Conservation (phyloP, 2,797 vertebrate species). For the Microctenopoma stevenorrisi region DNA sequence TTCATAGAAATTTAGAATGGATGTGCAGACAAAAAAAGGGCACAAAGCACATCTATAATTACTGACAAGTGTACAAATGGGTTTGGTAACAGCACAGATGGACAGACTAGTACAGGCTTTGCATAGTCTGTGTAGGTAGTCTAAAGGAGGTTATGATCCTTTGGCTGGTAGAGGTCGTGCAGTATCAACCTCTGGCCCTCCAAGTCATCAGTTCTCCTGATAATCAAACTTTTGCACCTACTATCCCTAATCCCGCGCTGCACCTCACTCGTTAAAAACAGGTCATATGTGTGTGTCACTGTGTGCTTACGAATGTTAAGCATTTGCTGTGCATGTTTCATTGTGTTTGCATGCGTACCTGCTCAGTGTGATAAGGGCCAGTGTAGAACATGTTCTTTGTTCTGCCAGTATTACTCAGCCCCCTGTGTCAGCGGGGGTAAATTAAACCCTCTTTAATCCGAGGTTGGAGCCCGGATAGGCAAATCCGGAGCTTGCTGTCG, state of each 20-base stretch:
- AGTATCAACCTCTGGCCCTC: constrained; percentile 28
- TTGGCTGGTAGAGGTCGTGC: constrained; percentile 32
- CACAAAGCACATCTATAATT: constrained; percentile 30
- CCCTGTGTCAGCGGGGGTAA: constrained; percentile 57
- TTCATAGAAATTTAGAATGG: constrained; percentile 24
- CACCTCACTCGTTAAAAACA: constrained; percentile 19
- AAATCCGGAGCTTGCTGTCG: constrained; percentile 46
- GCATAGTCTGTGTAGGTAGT: constrained; percentile 27
- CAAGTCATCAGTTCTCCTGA: constrained; percentile 29
- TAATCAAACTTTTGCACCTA: constrained; percentile 47
- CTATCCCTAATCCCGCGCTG: constrained; percentile 27
- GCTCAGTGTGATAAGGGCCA: constrained; percentile 69
- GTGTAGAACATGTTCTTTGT: constrained; percentile 61
- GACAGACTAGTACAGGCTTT: constrained; percentile 15
- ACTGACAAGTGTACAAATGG: constrained; percentile 21
- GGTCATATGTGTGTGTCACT: background rate
- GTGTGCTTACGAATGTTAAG: constrained; percentile 23
- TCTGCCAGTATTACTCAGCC: constrained; percentile 65
- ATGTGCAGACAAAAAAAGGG: constrained; percentile 21
- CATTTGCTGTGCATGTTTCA: constrained; percentile 30
- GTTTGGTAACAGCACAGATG: constrained; percentile 34
- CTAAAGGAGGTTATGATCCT: constrained; percentile 23
- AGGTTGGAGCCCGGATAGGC: constrained; percentile 50
- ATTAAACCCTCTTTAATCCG: constrained; percentile 68
- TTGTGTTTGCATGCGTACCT: constrained; percentile 74